phyloP scores from a whole-genome alignment of 2,113 vertebrate genomes.

The Rana temporaria region DNA sequence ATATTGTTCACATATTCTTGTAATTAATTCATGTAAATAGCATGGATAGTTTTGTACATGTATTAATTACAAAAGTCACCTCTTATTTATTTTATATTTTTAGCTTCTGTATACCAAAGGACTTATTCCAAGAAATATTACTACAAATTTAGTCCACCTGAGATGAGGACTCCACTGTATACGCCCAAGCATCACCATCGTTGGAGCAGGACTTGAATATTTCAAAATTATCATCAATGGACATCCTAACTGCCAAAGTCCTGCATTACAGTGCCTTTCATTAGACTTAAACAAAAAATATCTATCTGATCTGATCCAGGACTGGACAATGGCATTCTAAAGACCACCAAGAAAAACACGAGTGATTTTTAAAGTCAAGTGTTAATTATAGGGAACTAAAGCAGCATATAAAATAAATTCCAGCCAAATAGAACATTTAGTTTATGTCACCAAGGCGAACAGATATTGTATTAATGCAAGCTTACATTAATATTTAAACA shows the following conservation, averaged over 20 bases:
- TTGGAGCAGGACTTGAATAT: conserved; percentile 81
- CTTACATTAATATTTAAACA: conserved; percentile 80
- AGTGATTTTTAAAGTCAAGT: conserved; percentile 67
- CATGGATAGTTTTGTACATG: too few species aligned
- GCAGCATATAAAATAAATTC: conserved; percentile 66
- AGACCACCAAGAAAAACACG: conserved; percentile 52
- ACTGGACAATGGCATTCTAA: conserved; percentile 68
- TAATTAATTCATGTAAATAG: too few species aligned
- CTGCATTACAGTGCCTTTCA: conserved; percentile 81
- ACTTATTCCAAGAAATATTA: conserved; percentile 83
- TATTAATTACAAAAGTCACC: too few species aligned
- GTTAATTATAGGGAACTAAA: conserved; percentile 65
- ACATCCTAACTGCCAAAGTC: conserved; percentile 81
- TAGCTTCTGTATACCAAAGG: conserved; percentile 93
- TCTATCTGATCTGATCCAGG: conserved; percentile 67
- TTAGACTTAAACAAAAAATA: conserved; percentile 71
- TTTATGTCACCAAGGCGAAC: conserved; percentile 71
- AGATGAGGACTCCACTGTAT: conserved; percentile 79
- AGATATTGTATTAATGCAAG: conserved; percentile 70
- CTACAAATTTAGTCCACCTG: conserved; percentile 83
- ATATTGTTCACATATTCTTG: too few species aligned
- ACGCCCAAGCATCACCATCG: conserved; percentile 76
- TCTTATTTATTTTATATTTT: conserved; percentile 59
- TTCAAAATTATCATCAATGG: conserved; percentile 69
- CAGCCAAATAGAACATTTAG: conserved; percentile 71